phyloP scores from a whole-genome alignment of 2,888 invertebrate species.

The Spicauda simplicius region DNA sequence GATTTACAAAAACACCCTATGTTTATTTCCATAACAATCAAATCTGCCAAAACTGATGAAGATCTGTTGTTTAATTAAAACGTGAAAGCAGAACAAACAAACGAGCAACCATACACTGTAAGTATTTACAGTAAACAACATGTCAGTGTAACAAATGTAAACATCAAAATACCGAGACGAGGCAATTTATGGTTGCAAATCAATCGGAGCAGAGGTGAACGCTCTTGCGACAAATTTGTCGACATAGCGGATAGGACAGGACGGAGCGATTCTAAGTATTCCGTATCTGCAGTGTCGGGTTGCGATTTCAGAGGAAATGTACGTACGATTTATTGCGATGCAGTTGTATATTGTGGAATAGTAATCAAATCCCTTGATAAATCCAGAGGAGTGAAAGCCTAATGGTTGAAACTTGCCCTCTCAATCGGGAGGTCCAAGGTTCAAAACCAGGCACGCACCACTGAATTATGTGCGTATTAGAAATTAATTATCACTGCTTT shows the following conservation, averaged over 20 bases:
- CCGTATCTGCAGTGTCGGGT: conserved; percentile 20
- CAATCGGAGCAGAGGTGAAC: conserved; percentile 45
- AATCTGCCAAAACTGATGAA: too few species aligned
- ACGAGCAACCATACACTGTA: neutral
- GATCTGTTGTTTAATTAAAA: neutral
- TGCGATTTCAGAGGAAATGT: conserved; percentile 16
- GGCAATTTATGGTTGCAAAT: conserved; percentile 39
- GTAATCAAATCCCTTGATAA: too few species aligned
- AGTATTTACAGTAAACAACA: neutral
- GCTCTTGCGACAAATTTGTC: conserved; percentile 45
- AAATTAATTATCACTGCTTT: too few species aligned
- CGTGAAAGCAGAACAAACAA: neutral
- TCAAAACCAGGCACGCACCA: too few species aligned
- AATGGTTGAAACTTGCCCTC: too few species aligned
- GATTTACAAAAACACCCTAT: too few species aligned
- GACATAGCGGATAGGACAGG: conserved; percentile 26
- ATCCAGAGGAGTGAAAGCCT: too few species aligned
- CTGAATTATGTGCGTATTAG: too few species aligned
- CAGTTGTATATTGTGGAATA: too few species aligned
- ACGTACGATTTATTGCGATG: neutral
- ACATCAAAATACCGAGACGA: conserved; percentile 25
- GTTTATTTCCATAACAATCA: too few species aligned
- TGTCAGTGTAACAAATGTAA: conserved; percentile 6
- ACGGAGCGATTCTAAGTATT: conserved; percentile 24
- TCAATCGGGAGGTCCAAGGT: too few species aligned